Evolutionary conservation across 2,113 vertebrate genomes (phyloP), one percentile per base, ranked within the genome.

Genomic region (Centropus unirufus): DNA sequence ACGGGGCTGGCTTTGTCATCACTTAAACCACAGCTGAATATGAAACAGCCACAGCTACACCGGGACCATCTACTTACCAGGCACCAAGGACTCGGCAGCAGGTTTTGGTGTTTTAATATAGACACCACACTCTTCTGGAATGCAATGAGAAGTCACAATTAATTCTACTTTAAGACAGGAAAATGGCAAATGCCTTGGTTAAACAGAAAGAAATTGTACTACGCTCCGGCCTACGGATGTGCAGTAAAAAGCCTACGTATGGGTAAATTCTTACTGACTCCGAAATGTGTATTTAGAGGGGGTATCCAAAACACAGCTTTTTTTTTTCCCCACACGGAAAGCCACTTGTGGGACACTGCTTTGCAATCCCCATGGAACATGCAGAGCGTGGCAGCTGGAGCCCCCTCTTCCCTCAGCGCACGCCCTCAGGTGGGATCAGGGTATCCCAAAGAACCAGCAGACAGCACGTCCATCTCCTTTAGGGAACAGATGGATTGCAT

Each of bases 41-140:
- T 88, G n/a, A 82, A 85, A 73, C 51, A 77, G 20, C 62, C 44
- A 57, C 19, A 77, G 39, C 20, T 40, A 68, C 29, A 76, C 44
- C 59, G 64, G 84, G 78, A 68, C 14, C 11, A 59, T 57, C 32
- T 55, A 95, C 97, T 89, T 96, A 98, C 98, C 97, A 46, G 89
- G 97, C 51, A 94, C 36, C 61, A 88, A 14, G 61, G 84, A 90
- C 68, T 98, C 98, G 32, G 96, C 59, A 86, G 95, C 91, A 20
- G 90, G 83, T 92, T 98, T 98, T 88, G 97, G 74, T 23, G 98
- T 98, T 98, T 98, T 99, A 82, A 99, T 99, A 90, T 98, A 98
- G 34, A 99, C 97, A 0, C 99, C 99, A 87, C 98, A 98, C 96
- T 99, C 99, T 96, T 99, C 99, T 99, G 95, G 90, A 97, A 97